A percentile compares a stretch with the other conserved stretches of the same genome.
Evolutionary conservation across 2,888 invertebrate species (phyloP).

Genomic region (Ochlodes sylvanus): DNA sequence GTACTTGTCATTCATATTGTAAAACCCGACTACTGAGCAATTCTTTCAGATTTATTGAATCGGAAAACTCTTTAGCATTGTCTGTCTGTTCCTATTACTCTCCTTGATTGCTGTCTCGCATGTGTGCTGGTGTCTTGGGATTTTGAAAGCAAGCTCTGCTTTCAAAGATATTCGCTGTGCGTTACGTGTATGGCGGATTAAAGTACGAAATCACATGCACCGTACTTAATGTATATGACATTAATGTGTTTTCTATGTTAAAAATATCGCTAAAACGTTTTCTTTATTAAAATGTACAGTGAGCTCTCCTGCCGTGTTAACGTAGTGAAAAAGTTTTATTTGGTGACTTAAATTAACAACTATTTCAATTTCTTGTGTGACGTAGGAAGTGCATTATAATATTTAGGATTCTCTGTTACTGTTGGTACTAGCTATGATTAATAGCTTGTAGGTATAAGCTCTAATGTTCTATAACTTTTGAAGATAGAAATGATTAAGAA

Average conservation of each 20-base stretch:
- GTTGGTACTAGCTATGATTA: no score
- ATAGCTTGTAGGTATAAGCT: no score
- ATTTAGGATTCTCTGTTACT: no score
- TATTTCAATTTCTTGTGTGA: no score
- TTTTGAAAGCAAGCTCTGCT: constrained; percentile 2
- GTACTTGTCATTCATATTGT: not conserved
- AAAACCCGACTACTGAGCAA: not conserved
- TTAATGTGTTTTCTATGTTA: constrained; percentile 8
- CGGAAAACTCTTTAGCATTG: constrained; percentile 19
- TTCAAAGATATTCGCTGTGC: constrained; percentile 13
- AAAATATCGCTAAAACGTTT: constrained; percentile 11
- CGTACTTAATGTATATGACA: not conserved
- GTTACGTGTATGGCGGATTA: constrained; percentile 1
- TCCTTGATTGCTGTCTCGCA: constrained; percentile 22
- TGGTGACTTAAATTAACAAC: no score
- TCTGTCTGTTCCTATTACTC: constrained; percentile 15
- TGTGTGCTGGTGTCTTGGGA: constrained; percentile 19
- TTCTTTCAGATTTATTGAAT: constrained; percentile 13
- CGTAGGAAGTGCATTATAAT: no score
- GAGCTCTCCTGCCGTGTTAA: not conserved
- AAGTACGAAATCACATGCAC: constrained; percentile 7
- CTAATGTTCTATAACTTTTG: no score
- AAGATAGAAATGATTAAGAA: no score
- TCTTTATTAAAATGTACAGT: not conserved
- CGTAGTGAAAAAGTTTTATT: not conserved